These are phyloP conservation scores for Muricea muricata DNA, from an alignment of 92 coral and sea anemone species.

Conservation along the genomic window DNA sequence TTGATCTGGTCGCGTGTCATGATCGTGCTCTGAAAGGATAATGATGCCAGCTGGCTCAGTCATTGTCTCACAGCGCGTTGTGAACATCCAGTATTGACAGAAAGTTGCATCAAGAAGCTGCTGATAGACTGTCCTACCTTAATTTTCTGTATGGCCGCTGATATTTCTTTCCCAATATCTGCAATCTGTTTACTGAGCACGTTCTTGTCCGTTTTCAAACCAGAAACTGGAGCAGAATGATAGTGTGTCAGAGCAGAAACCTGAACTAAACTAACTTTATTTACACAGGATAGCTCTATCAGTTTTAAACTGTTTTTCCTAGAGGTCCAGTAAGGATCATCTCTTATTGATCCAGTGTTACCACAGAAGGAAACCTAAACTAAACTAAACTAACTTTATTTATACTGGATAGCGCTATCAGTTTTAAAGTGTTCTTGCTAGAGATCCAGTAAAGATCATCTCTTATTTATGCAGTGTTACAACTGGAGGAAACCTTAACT, in stretches of 20 bases:
- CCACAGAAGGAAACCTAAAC: not conserved
- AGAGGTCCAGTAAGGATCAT: not conserved
- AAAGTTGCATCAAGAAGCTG: too few relatives aligned
- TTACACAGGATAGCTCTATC: conserved; percentile 12
- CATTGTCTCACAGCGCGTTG: too few relatives aligned
- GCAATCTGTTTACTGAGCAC: conserved; percentile 67
- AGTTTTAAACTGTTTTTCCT: not conserved
- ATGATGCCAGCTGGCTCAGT: too few relatives aligned
- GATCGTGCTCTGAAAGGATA: conserved; percentile 62
- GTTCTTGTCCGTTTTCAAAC: conserved; percentile 84
- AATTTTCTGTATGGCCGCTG: conserved; percentile 73
- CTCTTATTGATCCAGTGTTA: not conserved
- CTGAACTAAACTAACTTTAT: not conserved
- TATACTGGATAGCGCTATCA: too few relatives aligned
- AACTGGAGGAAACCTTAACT: too few relatives aligned
- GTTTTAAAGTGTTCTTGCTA: too few relatives aligned
- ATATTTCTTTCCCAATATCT: conserved; percentile 73
- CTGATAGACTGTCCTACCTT: conserved; percentile 63
- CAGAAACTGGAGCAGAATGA: conserved; percentile 49
- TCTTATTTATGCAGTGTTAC: too few relatives aligned
- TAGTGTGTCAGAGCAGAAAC: not conserved
- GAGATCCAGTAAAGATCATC: too few relatives aligned
- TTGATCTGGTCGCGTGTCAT: conserved; percentile 83
- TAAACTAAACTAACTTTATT: too few relatives aligned
- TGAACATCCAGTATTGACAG: too few relatives aligned